Base-by-base conservation (phyloP, 2,113 vertebrate genomes). In the Trinectes maculatus region DNA sequence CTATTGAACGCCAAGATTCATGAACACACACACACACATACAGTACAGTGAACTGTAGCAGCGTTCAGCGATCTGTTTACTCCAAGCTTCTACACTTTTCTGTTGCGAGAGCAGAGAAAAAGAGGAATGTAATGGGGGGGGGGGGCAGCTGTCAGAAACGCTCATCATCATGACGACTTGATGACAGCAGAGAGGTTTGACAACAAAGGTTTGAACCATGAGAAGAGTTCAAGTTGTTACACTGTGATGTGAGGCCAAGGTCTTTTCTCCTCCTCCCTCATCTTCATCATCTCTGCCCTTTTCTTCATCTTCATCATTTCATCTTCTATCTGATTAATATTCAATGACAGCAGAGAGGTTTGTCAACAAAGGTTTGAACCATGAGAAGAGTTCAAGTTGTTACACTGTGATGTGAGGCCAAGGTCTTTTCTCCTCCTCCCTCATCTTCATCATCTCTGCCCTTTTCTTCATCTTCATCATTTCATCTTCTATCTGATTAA, bases 111-210 rank as follows among this genome's bases (percentile, higher is more conserved):
- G n/a, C n/a, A n/a, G n/a, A n/a, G n/a, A n/a, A n/a, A n/a, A n/a
- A n/a, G n/a, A n/a, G n/a, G n/a, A n/a, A n/a, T n/a, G n/a, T n/a
- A n/a, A n/a, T n/a, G n/a, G n/a, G n/a, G n/a, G n/a, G n/a, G n/a
- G n/a, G n/a, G n/a, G n/a, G n/a, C n/a, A n/a, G n/a, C n/a, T n/a
- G n/a, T n/a, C n/a, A n/a, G n/a, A n/a, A n/a, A n/a, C n/a, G n/a
- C n/a, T 19, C 34, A 21, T 55, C 9, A 0, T 6, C 51, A 15
- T 16, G 36, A 48, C 25, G 2, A 44, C 69, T 19, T 22, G 55
- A 13, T 31, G 59, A 70, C 71, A 71, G 54, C 37, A 11, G 34
- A 55, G n/a, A 25, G 15, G 19, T 12, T 42, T 26, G 64, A 48
- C 7, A 74, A 58, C 29, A 43, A 57, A 51, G 52, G 12, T 36